Evolutionary conservation across 2,113 vertebrate genomes (phyloP), one percentile per base, ranked within the genome.

Genomic region (Pavo muticus): DNA sequence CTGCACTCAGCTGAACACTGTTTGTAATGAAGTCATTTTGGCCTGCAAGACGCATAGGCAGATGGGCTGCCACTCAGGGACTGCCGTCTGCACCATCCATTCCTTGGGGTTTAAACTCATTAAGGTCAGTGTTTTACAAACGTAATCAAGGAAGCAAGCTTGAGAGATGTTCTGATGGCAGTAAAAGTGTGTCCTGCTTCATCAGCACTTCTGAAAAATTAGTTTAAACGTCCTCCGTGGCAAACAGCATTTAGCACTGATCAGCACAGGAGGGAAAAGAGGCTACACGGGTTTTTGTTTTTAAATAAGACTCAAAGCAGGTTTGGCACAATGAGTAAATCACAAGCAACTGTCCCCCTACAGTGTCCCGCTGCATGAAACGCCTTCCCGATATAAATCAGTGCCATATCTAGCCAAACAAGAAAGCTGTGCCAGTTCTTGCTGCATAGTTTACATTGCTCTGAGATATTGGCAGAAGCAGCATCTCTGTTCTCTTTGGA

Each of bases 131-230:
- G 83, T 72, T 94, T 77, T 57, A 65, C 93, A 87, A 94, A 91
- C 1, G 0, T 83, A 82, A 48, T 78, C 87, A 94, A 63, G 87
- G 94, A 44, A 67, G 87, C 23, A 63, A 91, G 77, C 73, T 67
- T 39, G 77, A 70, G 92, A 61, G 3, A 60, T 63, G 94, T 89
- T 94, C 73, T 64, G 87, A 52, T 80, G 85, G 96, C 80, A 85
- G 63, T 92, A 85, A 88, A 95, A 96, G 92, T 2, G 25, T 19
- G 77, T 56, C 48, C 87, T 90, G 95, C 95, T 88, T 94, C 69
- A 42, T 97, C 97, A 97, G 97, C 93, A 45, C 74, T 95, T 95
- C 25, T 21, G 70, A 91, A 84, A 95, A 96, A 93, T 87, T 91
- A 92, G 86, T 65, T 92, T 88, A 73, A 95, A 87, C 6, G 10